Evolutionary conservation across 2,888 invertebrate species (phyloP).

Genomic region (Chymomyza caudatula): DNA sequence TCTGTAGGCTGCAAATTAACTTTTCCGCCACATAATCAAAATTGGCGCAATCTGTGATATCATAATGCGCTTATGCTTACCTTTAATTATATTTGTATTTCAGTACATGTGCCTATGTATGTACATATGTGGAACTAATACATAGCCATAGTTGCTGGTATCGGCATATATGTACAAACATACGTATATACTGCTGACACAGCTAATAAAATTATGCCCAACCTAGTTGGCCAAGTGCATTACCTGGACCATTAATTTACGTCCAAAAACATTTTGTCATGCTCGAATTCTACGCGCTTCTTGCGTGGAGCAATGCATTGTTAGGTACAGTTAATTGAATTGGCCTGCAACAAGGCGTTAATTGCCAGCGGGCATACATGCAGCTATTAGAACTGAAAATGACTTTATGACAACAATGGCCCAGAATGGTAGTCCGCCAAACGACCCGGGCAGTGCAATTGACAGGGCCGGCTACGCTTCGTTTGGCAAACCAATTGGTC

Average conservation of each 20-base stretch:
- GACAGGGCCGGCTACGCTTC: constrained; percentile 34
- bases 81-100: not conserved
- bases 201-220: constrained; percentile 4
- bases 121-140: not conserved
- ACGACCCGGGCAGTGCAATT: not conserved
- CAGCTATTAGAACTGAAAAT: constrained; percentile 18
- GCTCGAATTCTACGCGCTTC: not conserved
- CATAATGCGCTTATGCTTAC: constrained; percentile 1
- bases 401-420: not conserved
- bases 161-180: not conserved
- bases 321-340: constrained; percentile 4
- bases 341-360: not conserved
- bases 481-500: constrained; percentile 11
- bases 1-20: not conserved
- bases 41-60: not conserved
- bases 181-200: constrained; percentile 1
- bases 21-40: not conserved
- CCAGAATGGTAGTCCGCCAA: not conserved
- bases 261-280: not conserved
- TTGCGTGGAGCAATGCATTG: not conserved
- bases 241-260: not conserved
- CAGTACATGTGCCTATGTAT: not conserved
- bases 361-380: not conserved
- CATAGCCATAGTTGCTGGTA: not conserved
- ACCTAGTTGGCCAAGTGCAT: not conserved